Evolutionary conservation across 1,140 invertebrate genomes (phyloP), one percentile per base, ranked within the genome.

Genomic region (Oryctes rhinoceros): DNA sequence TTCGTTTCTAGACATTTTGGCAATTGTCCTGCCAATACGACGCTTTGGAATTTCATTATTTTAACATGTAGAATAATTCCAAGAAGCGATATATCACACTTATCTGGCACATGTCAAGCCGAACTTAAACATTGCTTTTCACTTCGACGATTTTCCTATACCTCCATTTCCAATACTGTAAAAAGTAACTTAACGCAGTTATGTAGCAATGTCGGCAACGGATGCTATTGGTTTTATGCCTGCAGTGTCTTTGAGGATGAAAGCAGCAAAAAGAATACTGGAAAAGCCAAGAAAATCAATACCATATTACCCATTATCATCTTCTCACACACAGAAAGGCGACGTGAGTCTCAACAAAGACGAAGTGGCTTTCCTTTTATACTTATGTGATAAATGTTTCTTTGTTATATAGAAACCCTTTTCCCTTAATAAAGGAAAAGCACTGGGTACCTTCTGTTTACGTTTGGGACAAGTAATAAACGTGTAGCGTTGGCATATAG

Each of bases 161-260:
- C 30, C 30, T 62, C 53, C 53, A 1, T 62, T 62, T 20, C 15
- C 7, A 62, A 62, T 20, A 7, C 5, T 62, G 7, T 62, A 62
- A 67, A 67, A 67, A 67, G 65, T 35, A 67, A 18, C 65, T 67
- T 67, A 24, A 35, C 18, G 65, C 30, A 30, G 53, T 62, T 62
- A 13, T 62, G 53, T 20, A 3, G 53, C 53, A 6, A 4, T 62
- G 13, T 62, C 15, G 53, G 15, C 15, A 20, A 20, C 7, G 15
- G 53, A 62, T 67, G 4, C 65, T 67, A 24, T 24, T 18, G 65
- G n/a, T 67, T 24, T 67, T 24, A 67, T 67, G 53, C 65, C 18
- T 13, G 65, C 30, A 11, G 13, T 67, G 20, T 67, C 5, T 67
- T 67, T 24, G 13, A 11, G 4, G 5, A 67, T 67, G 20, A 6